phyloP scores from a whole-genome alignment of 92 coral and sea anemone genomes.

The Phenganax marumi region DNA sequence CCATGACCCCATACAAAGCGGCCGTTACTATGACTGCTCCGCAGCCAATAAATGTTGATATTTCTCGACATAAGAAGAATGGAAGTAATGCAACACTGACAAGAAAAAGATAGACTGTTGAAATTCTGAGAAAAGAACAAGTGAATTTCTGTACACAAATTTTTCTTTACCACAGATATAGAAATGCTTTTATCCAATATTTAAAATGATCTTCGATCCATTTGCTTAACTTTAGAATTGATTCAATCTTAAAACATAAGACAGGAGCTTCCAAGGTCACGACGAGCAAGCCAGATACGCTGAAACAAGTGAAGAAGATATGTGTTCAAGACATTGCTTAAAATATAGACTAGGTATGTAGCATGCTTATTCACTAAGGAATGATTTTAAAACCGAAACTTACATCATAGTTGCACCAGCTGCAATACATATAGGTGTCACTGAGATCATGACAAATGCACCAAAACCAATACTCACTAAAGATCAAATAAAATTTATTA shows the following conservation, averaged over 20 bases:
- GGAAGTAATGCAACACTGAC: constrained; percentile 74
- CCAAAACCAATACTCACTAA: constrained; percentile 84
- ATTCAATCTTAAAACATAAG: constrained; percentile 77
- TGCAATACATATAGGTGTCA: constrained; percentile 82
- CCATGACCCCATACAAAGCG: constrained; percentile 91
- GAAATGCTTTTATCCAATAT: constrained; percentile 90
- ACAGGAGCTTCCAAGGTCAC: constrained; percentile 86
- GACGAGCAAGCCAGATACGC: constrained; percentile 67
- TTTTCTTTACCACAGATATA: constrained; percentile 72
- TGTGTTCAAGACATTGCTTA: neutral
- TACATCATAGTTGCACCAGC: constrained; percentile 88
- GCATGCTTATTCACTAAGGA: neutral
- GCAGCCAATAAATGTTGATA: constrained; percentile 81
- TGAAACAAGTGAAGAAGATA: constrained; percentile 37
- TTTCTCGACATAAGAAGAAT: constrained; percentile 72
- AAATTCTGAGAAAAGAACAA: neutral
- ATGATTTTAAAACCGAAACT: constrained; percentile 10
- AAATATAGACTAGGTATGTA: neutral
- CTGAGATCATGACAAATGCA: constrained; percentile 81
- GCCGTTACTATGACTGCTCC: constrained; percentile 84
- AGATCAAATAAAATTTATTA: constrained; percentile 26
- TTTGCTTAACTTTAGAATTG: constrained; percentile 69
- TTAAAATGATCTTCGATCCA: constrained; percentile 86
- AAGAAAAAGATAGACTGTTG: neutral
- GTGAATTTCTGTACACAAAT: too few species aligned